A percentile compares a stretch with the other conserved stretches of the same genome.
Conservation (phyloP, 2,888 invertebrate genomes). For the Drosophila mimetica region DNA sequence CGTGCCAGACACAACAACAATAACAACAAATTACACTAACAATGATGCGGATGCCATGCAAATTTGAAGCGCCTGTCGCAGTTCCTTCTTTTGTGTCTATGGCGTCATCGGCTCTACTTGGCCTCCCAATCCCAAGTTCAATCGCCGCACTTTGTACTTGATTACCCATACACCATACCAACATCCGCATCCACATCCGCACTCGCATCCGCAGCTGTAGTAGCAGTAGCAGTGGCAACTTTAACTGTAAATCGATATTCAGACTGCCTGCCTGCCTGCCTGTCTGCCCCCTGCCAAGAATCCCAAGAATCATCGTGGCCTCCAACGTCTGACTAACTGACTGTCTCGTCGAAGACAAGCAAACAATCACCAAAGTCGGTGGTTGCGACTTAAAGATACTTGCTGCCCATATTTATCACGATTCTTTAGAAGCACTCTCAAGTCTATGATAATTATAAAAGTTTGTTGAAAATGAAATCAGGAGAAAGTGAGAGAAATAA, state of each 20-base stretch:
- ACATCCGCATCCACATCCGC: constrained; percentile 16
- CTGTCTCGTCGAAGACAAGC: constrained; percentile 10
- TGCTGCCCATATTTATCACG: neutral
- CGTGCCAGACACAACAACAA: constrained; percentile 73
- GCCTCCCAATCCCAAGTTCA: neutral
- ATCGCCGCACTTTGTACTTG: constrained; percentile 54
- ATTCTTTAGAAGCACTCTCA: neutral
- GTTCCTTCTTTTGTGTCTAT: constrained; percentile 27
- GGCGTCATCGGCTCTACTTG: constrained; percentile 26
- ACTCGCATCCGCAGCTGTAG: constrained; percentile 17
- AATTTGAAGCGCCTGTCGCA: constrained; percentile 43
- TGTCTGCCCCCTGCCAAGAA: constrained; percentile 5
- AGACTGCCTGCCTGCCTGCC: constrained; percentile 13
- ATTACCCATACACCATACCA: constrained; percentile 42
- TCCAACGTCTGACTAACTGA: constrained; percentile 19
- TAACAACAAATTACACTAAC: constrained; percentile 40
- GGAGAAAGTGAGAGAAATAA: neutral
- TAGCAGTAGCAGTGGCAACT: constrained; percentile 44
- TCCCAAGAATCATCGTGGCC: constrained; percentile 11
- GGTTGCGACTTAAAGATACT: constrained; percentile 5
- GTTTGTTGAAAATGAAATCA: neutral
- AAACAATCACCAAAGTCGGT: neutral
- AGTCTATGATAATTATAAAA: neutral
- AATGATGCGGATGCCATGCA: constrained; percentile 46
- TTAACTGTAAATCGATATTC: constrained; percentile 68